Base-by-base conservation (phyloP, 1,140 invertebrate species). In the Choristoneura fumiferana region DNA sequence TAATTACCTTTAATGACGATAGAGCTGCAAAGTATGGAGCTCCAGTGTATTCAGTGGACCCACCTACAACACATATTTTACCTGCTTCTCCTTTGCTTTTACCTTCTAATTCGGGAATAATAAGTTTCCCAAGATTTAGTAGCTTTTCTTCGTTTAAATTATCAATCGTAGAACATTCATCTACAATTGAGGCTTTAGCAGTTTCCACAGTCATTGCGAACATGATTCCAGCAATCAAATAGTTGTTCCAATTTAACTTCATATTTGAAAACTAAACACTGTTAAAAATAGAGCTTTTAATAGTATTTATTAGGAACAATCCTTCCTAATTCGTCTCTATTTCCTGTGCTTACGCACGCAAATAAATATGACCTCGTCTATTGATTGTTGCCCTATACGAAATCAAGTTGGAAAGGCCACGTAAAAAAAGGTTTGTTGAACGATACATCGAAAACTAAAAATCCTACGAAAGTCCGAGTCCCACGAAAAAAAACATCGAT, bases 1-100 rank as follows among this genome's bases (percentile, higher is more conserved):
- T 39, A 58, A 45, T 52, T 70, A 83, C 84, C 91, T 94, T 94
- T 15, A 99, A 84, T 0, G 96, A 93, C 40, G 95, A 93, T 72
- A 98, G 97, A 0, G 95, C 96, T 33, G 81, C 93, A 91, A 97
- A 99, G 81, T 96, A 99, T 4, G 98, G 97, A 3, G 98, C 97
- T 9, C 98, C 97, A 8, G 97, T 97, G 76, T 98, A 98, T 89
- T 98, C 97, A 10, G 92, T 76, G 40, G 94, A 97, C 0, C 98
- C 98, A n/a, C 98, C 98, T 66, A 99, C 92, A 36, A 98, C 91
- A 13, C 93, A 96, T 56, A 98, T 94, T 77, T 95, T 91, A 4
- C 97, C 97, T 71, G 93, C 92, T 78, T 96, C 93, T 33, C 97
- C 97, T 90, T 99, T 98, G 54, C 36, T 64, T 65, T 68, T 80